Evolutionary conservation across 2,113 vertebrate genomes (phyloP).

Genomic region (Lasiurus cinereus): DNA sequence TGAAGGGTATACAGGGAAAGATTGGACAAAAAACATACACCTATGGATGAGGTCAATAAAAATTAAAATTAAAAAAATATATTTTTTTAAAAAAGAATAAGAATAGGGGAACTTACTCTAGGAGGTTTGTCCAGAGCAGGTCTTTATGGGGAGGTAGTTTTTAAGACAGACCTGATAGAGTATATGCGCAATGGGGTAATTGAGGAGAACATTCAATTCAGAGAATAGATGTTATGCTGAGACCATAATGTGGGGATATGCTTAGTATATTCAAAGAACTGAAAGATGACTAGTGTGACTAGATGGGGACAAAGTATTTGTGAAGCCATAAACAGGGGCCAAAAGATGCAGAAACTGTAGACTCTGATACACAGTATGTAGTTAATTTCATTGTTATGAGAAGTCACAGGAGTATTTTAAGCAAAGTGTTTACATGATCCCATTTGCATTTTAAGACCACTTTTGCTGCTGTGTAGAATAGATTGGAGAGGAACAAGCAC

Average conservation of each 20-base stretch:
- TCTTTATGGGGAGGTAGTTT: background rate
- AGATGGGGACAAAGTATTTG: background rate
- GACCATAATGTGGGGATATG: too few species aligned
- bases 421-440: background rate
- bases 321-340: background rate
- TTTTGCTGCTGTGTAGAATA: background rate
- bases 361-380: background rate
- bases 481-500: background rate
- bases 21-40: too few species aligned
- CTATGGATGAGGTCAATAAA: too few species aligned
- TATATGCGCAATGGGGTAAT: background rate
- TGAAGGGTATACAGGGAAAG: too few species aligned
- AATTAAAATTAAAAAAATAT: too few species aligned
- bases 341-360: background rate
- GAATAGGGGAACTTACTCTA: background rate
- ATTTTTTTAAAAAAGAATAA: background rate
- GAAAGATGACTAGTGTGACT: background rate
- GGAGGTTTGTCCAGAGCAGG: background rate
- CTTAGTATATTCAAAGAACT: background rate
- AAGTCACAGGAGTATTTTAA: background rate
- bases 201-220: background rate
- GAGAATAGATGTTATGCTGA: background rate
- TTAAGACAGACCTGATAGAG: background rate
- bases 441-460: background rate
- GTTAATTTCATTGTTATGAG: background rate